These are phyloP conservation scores for Podarcis lilfordi DNA, from an alignment of 2,797 vertebrate species.

Conservation along the genomic window DNA sequence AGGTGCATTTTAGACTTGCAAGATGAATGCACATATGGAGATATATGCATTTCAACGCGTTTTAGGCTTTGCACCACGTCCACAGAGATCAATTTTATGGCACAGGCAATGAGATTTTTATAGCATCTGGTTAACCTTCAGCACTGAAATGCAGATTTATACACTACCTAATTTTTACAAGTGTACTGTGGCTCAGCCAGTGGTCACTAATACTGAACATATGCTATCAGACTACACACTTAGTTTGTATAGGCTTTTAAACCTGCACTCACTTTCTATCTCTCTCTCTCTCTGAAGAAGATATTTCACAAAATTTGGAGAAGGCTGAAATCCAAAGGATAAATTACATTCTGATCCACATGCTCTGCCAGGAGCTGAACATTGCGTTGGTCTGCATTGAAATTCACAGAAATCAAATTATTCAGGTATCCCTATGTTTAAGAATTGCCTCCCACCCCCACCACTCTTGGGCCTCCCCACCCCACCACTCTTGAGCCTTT, in stretches of 20 bases:
- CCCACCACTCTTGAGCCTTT: not conserved
- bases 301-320: no score
- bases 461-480: no score
- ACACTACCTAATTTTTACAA: conserved; percentile 15
- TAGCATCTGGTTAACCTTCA: conserved; percentile 34
- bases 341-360: no score
- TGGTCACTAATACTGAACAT: conserved; percentile 34
- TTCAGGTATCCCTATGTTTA: no score
- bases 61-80: conserved; percentile 29
- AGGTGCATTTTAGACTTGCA: conserved; percentile 1
- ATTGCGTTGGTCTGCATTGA: no score
- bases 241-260: conserved; percentile 16
- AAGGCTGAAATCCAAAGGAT: no score
- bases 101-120: conserved; percentile 35
- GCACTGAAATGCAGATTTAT: conserved; percentile 48
- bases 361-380: no score
- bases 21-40: conserved; percentile 22
- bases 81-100: conserved; percentile 48
- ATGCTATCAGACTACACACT: not conserved
- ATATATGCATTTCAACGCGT: conserved; percentile 42
- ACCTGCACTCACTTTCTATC: not conserved
- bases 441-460: not conserved
- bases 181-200: not conserved
- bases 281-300: no score
- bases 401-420: no score